Evolutionary conservation across 2,888 invertebrate species (phyloP).

Genomic region (Marronus borbonicus): DNA sequence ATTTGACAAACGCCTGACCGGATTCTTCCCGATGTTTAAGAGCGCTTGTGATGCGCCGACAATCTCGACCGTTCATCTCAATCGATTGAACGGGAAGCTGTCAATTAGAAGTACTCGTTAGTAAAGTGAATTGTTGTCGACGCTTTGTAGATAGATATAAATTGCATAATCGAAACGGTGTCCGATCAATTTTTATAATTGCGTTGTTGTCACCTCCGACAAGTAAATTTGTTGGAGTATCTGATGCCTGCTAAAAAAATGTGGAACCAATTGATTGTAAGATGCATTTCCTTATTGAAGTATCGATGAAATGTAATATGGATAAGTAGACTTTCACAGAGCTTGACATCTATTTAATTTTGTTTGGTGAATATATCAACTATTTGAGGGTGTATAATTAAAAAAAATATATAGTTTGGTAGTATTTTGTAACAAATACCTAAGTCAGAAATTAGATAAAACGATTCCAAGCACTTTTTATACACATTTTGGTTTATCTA

Average conservation of each 20-base stretch:
- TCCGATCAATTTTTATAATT: constrained; percentile 36
- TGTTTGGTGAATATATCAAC: not conserved
- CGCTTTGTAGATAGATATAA: constrained; percentile 38
- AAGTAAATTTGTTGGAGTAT: constrained; percentile 35
- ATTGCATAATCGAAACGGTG: constrained; percentile 44
- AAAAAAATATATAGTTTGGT: not conserved
- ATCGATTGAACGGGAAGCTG: constrained; percentile 45
- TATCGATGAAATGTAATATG: constrained; percentile 9
- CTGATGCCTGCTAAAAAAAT: constrained; percentile 14
- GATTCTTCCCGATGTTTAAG: constrained; percentile 40
- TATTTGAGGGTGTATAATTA: not conserved
- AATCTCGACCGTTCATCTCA: constrained; percentile 44
- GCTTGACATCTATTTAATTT: constrained; percentile 18
- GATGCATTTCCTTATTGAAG: constrained; percentile 21
- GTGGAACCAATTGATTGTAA: constrained; percentile 37
- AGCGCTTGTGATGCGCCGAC: constrained; percentile 38
- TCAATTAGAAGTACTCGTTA: constrained; percentile 45
- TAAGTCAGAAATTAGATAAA: no score
- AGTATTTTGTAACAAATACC: no score
- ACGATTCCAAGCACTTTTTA: no score
- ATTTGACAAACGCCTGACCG: constrained; percentile 36
- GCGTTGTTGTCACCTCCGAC: constrained; percentile 32
- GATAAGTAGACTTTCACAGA: not conserved
- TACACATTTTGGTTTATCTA: no score
- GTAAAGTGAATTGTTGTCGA: constrained; percentile 43